phyloP scores from a whole-genome alignment of 2,797 vertebrate genomes.

The Psittacula derbiana region DNA sequence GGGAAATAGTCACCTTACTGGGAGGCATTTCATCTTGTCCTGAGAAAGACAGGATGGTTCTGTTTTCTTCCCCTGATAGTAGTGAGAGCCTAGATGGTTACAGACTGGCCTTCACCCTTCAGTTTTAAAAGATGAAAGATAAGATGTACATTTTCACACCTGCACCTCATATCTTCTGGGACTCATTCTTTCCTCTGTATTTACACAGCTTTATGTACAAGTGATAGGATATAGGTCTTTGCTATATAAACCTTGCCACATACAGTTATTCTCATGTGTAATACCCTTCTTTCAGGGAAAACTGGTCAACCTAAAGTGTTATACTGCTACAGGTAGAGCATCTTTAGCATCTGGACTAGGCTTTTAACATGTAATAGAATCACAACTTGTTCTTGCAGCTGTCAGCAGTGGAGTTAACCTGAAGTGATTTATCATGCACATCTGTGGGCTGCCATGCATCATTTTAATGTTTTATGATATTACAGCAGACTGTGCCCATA shows the following conservation, averaged over 20 bases:
- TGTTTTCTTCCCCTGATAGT: not conserved
- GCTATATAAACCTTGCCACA: rapidly evolving
- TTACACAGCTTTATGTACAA: not conserved
- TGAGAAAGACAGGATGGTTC: not conserved
- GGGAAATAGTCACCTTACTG: not conserved
- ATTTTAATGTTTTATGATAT: not conserved
- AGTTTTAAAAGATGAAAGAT: not conserved
- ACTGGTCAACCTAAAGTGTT: not conserved
- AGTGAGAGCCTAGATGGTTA: not conserved
- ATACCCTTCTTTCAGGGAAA: not conserved
- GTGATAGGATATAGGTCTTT: not conserved
- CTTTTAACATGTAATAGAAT: not conserved
- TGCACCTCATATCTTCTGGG: not conserved
- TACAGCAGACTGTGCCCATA: not conserved
- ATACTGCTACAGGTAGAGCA: not conserved
- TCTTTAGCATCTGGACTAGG: not conserved
- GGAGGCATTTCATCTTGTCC: not conserved
- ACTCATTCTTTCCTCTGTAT: not conserved
- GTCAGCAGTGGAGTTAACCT: not conserved
- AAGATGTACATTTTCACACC: not conserved
- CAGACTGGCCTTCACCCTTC: not conserved
- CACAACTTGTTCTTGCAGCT: not conserved
- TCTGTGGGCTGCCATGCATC: not conserved
- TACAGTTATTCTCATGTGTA: not conserved
- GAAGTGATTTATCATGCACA: not conserved